These are phyloP conservation scores for Synanceia verrucosa DNA, from an alignment of 2,797 vertebrate genomes.

Conservation along the genomic window DNA sequence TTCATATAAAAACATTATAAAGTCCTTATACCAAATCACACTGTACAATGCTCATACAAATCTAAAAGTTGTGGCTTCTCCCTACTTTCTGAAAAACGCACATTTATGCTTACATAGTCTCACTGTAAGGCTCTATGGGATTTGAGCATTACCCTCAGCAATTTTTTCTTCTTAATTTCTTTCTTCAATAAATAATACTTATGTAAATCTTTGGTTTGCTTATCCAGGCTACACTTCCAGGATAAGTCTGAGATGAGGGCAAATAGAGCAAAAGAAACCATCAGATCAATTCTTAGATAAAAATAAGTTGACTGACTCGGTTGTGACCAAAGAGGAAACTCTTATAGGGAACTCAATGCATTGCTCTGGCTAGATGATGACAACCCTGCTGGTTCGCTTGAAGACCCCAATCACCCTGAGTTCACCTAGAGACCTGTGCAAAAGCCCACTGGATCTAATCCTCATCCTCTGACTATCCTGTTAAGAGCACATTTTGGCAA, in stretches of 20 bases:
- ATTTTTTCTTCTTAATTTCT: neutral
- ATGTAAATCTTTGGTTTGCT: constrained; percentile 38
- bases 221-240: constrained; percentile 18
- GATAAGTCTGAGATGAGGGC: constrained; percentile 9
- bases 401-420: constrained; percentile 43
- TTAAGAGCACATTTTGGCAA: constrained; percentile 26
- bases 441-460: constrained; percentile 47
- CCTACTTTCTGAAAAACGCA: neutral
- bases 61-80: constrained; percentile 8
- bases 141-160: neutral
- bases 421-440: constrained; percentile 41
- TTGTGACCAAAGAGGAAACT: constrained; percentile 17
- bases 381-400: too few species aligned
- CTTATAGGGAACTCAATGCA: constrained; percentile 25
- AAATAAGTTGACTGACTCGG: constrained; percentile 10
- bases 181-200: constrained; percentile 57
- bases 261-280: constrained; percentile 12
- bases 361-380: constrained; percentile 30
- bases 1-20: constrained; percentile 55
- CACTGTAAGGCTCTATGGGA: neutral
- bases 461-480: constrained; percentile 14
- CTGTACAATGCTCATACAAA: constrained; percentile 27
- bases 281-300: constrained; percentile 22
- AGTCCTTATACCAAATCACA: constrained; percentile 33
- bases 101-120: constrained; percentile 32